A percentile compares a stretch with the other conserved stretches of the same genome.
Evolutionary conservation across 1,140 invertebrate species (phyloP).

Genomic region (Magallana angulata): DNA sequence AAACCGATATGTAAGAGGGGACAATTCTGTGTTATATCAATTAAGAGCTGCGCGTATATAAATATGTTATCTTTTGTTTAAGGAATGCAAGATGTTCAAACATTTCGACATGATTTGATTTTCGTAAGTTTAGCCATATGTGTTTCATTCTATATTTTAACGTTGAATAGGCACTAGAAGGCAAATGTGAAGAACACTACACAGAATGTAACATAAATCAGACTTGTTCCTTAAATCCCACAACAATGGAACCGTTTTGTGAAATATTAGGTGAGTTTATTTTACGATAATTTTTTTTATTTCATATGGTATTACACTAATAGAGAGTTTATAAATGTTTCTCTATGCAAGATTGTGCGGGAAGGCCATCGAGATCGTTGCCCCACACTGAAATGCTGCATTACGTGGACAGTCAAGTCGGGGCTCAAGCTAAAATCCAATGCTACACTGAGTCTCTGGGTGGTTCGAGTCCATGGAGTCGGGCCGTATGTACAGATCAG

Average conservation of each 20-base stretch:
- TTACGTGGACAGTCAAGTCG: not conserved
- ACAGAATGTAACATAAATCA: not conserved
- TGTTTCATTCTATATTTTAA: too few relatives aligned
- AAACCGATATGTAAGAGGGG: not conserved
- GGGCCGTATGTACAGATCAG: not conserved
- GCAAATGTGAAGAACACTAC: constrained; percentile 3
- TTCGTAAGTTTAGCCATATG: not conserved
- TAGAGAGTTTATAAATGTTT: too few relatives aligned
- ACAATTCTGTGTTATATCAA: too few relatives aligned
- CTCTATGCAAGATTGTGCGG: not conserved
- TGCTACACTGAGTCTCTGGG: not conserved
- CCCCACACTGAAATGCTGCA: not conserved
- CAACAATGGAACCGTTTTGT: not conserved
- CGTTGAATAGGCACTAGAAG: not conserved
- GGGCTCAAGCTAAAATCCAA: not conserved
- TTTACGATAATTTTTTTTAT: not conserved
- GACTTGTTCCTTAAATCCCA: not conserved
- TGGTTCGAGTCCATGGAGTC: not conserved
- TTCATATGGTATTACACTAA: too few relatives aligned
- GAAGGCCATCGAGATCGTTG: not conserved
- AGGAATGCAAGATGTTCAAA: not conserved
- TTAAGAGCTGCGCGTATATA: too few relatives aligned
- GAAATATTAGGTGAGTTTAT: not conserved
- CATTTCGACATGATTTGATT: not conserved
- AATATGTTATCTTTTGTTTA: not conserved